Evolutionary conservation across 2,113 vertebrate genomes (phyloP).

Genomic region (Centropristis striata): DNA sequence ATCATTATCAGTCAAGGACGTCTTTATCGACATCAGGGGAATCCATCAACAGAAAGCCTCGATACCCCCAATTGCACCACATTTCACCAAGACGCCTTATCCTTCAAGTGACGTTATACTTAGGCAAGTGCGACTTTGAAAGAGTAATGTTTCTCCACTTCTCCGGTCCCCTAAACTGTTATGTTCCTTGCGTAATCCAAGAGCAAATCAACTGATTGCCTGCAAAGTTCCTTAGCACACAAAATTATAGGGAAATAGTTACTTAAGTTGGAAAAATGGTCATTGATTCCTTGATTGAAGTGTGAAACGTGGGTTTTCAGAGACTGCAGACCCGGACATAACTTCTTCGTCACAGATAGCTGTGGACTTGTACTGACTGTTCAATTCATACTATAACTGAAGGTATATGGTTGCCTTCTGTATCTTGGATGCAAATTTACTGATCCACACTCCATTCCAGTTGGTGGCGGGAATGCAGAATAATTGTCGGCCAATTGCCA

Average conservation of each 20-base stretch:
- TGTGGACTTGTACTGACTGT: too few relatives aligned
- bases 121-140: not conserved
- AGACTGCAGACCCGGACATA: too few relatives aligned
- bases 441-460: too few relatives aligned
- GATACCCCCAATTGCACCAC: not conserved
- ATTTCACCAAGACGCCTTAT: slow-evolving; percentile 14
- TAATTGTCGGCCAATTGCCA: too few relatives aligned
- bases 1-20: slow-evolving; percentile 73
- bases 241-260: slow-evolving; percentile 6
- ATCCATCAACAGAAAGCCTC: slow-evolving; percentile 47
- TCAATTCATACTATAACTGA: too few relatives aligned
- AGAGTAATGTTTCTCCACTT: not conserved
- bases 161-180: not conserved
- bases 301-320: not conserved
- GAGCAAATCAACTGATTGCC: slow-evolving; percentile 26
- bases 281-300: slow-evolving; percentile 9
- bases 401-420: too few relatives aligned
- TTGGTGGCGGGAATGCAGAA: too few relatives aligned
- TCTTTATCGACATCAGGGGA: slow-evolving; percentile 52
- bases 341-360: too few relatives aligned
- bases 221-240: not conserved
- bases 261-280: slow-evolving; percentile 16
- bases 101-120: slow-evolving; percentile 15
- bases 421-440: too few relatives aligned
- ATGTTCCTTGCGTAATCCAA: slow-evolving; percentile 12